phyloP scores from a whole-genome alignment of 1,140 invertebrate species.

The Drosophila yakuba region DNA sequence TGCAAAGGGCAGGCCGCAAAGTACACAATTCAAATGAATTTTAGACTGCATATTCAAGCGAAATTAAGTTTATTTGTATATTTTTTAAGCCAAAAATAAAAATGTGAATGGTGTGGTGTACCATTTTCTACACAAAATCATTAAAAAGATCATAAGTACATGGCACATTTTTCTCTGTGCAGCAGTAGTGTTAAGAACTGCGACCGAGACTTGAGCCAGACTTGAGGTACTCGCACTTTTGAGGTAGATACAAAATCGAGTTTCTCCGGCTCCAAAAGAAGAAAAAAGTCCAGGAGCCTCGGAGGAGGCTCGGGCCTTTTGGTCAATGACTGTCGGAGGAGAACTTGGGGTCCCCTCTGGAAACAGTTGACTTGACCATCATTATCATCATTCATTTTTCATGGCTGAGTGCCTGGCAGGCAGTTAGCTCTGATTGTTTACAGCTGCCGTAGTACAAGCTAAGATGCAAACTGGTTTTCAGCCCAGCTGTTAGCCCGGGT shows the following conservation, averaged over 20 bases:
- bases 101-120: too few relatives aligned
- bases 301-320: slow-evolving; percentile 25
- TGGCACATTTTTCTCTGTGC: not conserved
- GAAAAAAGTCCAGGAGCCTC: slow-evolving; percentile 40
- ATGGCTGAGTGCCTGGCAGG: slow-evolving; percentile 81
- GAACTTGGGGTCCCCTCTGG: slow-evolving; percentile 4
- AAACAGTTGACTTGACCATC: slow-evolving; percentile 53
- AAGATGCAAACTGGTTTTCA: slow-evolving; percentile 59
- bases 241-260: slow-evolving; percentile 60
- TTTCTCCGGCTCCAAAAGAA: slow-evolving; percentile 33
- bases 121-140: too few relatives aligned
- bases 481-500: slow-evolving; percentile 67
- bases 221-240: slow-evolving; percentile 54
- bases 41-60: not conserved
- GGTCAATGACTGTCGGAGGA: slow-evolving; percentile 52
- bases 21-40: not conserved
- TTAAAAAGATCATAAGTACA: not conserved
- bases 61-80: not conserved
- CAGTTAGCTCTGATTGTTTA: slow-evolving; percentile 82
- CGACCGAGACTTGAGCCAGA: slow-evolving; percentile 31
- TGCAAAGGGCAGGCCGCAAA: slow-evolving; percentile 41
- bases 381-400: slow-evolving; percentile 83
- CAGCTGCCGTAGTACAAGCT: slow-evolving; percentile 70
- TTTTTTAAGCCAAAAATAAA: not conserved
- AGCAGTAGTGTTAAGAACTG: slow-evolving; percentile 17